These are phyloP conservation scores for Hippocampus kuda DNA, from an alignment of 2,797 vertebrate species.

Conservation along the genomic window DNA sequence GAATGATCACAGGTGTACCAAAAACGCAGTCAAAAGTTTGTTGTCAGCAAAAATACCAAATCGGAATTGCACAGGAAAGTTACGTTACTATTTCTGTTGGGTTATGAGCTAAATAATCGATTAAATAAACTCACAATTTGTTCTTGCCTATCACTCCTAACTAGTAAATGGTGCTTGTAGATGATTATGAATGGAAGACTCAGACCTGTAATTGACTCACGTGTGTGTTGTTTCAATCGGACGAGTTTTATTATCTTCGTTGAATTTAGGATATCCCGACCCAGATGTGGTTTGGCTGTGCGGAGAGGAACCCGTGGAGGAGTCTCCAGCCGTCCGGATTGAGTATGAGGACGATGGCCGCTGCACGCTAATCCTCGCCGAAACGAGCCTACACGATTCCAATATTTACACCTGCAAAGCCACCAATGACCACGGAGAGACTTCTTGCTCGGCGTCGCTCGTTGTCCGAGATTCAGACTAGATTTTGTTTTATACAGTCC, in stretches of 20 bases:
- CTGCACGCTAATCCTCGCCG: slow-evolving; percentile 61
- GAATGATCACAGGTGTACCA: too few species aligned
- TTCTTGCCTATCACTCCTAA: background rate
- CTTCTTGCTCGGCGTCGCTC: slow-evolving; percentile 50
- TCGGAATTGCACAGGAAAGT: too few species aligned
- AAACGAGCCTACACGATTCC: slow-evolving; percentile 36
- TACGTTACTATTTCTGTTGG: too few species aligned
- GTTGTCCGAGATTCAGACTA: slow-evolving; percentile 18
- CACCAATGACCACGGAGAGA: slow-evolving; percentile 57
- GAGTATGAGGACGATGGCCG: slow-evolving; percentile 69
- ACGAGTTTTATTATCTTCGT: background rate
- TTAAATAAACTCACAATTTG: too few species aligned
- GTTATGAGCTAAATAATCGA: too few species aligned
- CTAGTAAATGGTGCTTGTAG: background rate
- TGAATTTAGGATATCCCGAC: slow-evolving; percentile 68
- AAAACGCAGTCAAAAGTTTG: too few species aligned
- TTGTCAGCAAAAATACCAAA: too few species aligned
- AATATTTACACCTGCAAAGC: slow-evolving; percentile 68
- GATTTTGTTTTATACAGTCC: background rate
- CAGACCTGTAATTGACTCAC: too few species aligned
- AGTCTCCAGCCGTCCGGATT: slow-evolving; percentile 56
- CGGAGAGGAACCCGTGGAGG: slow-evolving; percentile 53
- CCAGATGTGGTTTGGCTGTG: slow-evolving; percentile 73
- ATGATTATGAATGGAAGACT: too few species aligned
- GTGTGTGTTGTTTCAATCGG: too few species aligned